phyloP scores from a whole-genome alignment of 92 coral and sea anemone species.

The Phenganax marumi region DNA sequence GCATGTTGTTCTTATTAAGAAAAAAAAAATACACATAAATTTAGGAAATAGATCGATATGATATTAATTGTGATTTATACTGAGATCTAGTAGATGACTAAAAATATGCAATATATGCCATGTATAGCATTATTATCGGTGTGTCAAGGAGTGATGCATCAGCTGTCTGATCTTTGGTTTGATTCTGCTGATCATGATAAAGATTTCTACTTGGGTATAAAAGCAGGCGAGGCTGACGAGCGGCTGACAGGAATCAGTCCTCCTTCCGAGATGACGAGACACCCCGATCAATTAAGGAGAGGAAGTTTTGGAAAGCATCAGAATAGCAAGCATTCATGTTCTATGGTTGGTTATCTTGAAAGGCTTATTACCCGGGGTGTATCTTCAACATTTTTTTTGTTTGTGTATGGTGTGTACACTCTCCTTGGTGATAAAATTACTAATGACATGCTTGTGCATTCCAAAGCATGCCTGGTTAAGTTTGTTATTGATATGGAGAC shows the following conservation, averaged over 20 bases:
- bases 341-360: conserved; percentile 34
- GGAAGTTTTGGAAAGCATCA: conserved; percentile 37
- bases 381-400: conserved; percentile 39
- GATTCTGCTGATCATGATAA: conserved; percentile 24
- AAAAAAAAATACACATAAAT: too few relatives aligned
- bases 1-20: too few relatives aligned
- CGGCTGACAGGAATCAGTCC: conserved; percentile 29
- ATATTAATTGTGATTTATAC: too few relatives aligned
- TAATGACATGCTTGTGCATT: not conserved
- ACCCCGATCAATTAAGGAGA: conserved; percentile 24
- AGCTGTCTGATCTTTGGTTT: conserved; percentile 15
- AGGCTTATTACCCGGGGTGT: conserved; percentile 29
- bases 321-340: conserved; percentile 48
- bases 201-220: conserved; percentile 15
- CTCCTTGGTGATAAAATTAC: conserved; percentile 27
- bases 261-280: conserved; percentile 49
- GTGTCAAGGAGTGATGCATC: conserved; percentile 30
- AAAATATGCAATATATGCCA: too few relatives aligned
- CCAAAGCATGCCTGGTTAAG: conserved; percentile 5
- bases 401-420: conserved; percentile 32
- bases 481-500: conserved; percentile 30
- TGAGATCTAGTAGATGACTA: too few relatives aligned
- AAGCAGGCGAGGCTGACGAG: not conserved
- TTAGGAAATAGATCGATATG: too few relatives aligned
- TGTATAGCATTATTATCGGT: too few relatives aligned